phyloP scores from a whole-genome alignment of 2,888 invertebrate species.

The Dione juno region DNA sequence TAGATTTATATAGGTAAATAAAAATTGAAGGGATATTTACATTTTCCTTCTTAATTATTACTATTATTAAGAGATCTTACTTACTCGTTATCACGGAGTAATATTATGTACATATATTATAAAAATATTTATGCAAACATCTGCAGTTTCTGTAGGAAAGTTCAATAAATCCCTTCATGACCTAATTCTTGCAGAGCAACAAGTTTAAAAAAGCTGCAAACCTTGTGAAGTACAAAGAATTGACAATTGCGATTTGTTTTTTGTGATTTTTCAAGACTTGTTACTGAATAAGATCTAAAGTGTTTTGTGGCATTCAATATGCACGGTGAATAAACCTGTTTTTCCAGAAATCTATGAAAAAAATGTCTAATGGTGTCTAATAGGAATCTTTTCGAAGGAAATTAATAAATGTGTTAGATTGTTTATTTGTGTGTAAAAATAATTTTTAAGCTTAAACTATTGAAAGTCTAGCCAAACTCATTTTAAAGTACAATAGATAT shows the following conservation, averaged over 20 bases:
- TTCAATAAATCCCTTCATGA: constrained; percentile 2
- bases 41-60: no score
- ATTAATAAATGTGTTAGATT: no score
- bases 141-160: neutral
- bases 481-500: constrained; percentile 20
- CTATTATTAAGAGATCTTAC: no score
- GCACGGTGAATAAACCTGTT: neutral
- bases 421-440: no score
- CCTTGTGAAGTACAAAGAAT: neutral
- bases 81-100: no score
- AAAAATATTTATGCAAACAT: neutral
- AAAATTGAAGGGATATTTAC: no score
- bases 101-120: neutral
- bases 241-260: neutral
- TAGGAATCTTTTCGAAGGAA: no score
- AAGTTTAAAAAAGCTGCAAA: neutral
- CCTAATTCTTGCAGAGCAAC: constrained; percentile 1
- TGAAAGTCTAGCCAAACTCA: constrained; percentile 17
- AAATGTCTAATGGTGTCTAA: no score
- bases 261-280: neutral
- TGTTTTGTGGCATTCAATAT: neutral
- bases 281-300: neutral
- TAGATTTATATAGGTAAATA: no score
- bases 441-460: no score
- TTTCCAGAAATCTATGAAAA: no score